These are phyloP conservation scores for Limnephilus marmoratus DNA, from an alignment of 2,888 invertebrate species.

Conservation along the genomic window DNA sequence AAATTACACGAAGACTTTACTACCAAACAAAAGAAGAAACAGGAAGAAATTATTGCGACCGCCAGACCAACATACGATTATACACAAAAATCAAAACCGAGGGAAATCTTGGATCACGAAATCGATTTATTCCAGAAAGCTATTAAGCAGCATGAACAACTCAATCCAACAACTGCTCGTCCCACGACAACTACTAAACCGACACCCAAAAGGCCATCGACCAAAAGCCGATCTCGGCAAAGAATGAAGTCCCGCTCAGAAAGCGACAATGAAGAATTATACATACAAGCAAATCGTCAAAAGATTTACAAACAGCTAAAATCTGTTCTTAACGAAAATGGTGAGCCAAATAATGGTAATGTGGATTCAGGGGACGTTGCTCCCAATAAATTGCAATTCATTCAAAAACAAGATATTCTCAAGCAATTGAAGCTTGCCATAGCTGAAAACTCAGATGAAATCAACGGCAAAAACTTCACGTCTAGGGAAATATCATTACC, in stretches of 20 bases:
- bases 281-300: conserved; percentile 75
- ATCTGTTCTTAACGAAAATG: conserved; percentile 74
- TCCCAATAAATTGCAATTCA: conserved; percentile 77
- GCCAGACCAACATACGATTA: conserved; percentile 75
- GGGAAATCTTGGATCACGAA: conserved; percentile 81
- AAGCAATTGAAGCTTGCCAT: conserved; percentile 86
- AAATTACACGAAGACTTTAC: conserved; percentile 84
- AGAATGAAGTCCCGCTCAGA: conserved; percentile 72
- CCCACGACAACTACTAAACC: conserved; percentile 81
- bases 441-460: conserved; percentile 82
- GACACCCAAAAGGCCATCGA: conserved; percentile 71
- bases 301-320: conserved; percentile 80
- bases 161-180: conserved; percentile 83
- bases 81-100: conserved; percentile 72
- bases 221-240: conserved; percentile 70
- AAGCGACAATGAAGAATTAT: conserved; percentile 69
- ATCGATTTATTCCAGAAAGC: conserved; percentile 81
- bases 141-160: conserved; percentile 81
- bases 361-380: conserved; percentile 76
- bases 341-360: conserved; percentile 73
- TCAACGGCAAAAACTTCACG: conserved; percentile 82
- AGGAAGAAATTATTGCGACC: conserved; percentile 75
- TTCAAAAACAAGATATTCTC: conserved; percentile 84
- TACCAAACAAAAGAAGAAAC: conserved; percentile 82
- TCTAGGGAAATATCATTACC: conserved; percentile 85